A percentile compares a stretch with the other conserved stretches of the same genome.
Conservation (phyloP, 2,888 invertebrate species). For the Synanthedon myopaeformis region DNA sequence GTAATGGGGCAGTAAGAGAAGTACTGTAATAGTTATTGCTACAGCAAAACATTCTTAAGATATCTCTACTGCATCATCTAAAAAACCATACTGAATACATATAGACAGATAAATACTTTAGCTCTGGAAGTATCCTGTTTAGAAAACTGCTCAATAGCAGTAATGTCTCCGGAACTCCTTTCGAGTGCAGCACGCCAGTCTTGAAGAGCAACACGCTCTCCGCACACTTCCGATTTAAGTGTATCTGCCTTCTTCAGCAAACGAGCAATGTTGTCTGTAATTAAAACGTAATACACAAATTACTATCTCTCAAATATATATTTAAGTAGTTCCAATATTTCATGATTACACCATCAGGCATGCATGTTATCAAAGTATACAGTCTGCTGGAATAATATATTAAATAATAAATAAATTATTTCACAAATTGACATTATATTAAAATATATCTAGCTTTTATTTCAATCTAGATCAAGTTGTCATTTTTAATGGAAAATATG, state of each 20-base stretch:
- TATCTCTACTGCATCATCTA: no score
- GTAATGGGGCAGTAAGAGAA: background rate
- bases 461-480: no score
- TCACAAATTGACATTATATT: background rate
- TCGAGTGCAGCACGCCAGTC: slow-evolving; percentile 80
- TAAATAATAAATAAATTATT: no score
- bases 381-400: no score
- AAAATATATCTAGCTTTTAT: no score
- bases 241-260: slow-evolving; percentile 72
- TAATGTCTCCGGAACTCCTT: slow-evolving; percentile 76
- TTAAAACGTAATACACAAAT: background rate
- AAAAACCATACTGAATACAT: background rate
- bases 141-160: slow-evolving; percentile 78
- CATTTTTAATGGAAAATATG: no score
- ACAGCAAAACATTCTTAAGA: background rate
- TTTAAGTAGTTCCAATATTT: no score
- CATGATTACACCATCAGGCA: no score
- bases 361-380: no score
- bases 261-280: slow-evolving; percentile 61
- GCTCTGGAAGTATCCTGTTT: slow-evolving; percentile 77
- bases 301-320: no score
- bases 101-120: slow-evolving; percentile 43
- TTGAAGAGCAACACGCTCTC: slow-evolving; percentile 75
- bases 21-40: background rate
- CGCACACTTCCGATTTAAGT: slow-evolving; percentile 75